Evolutionary conservation across 2,797 vertebrate genomes (phyloP), one percentile per base, ranked within the genome.

Genomic region (Sebastes paucispinis): DNA sequence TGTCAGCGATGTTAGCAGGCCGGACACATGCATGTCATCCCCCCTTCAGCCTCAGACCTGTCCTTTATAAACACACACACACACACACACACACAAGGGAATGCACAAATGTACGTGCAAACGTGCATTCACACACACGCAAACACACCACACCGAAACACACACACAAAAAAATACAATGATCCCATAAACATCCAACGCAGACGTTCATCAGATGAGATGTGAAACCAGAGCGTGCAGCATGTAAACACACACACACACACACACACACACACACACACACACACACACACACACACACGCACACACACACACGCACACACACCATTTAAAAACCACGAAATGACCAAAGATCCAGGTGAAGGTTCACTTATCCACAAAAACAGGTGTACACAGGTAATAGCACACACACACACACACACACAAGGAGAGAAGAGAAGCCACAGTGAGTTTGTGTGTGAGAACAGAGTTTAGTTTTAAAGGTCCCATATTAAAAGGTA

Each of bases 1-100:
- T 89, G 91, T 95, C 94, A 92, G 90, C 88, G 94, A 78, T 94
- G 94, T 95, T 95, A 96, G 87, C 86, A 90, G 89, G 79, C 87
- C 78, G 82, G 90, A 77, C 83, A 78, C 88, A 88, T 88, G 88
- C 92, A 93, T 92, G 90, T 89, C 91, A 93, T 92, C 90, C 86
- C 85, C 87, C 89, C 50, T 88, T 87, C 87, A 72, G 88, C 82
- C 83, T 87, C 55, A 82, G 88, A 91, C 91, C 91, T 88, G 85
- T 89, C 70, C 89, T 88, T 88, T 25, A 71, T 16, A 47, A n/a
- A 75, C 2, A 86, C 62, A 80, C n/a, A n/a, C 63, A 62, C 43
- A 70, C 27, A 66, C 2, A 86, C 62, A 80, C 63, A 62, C 43
- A 70, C 27, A 66, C 66, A 31, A 63, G 47, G 1, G 5, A 54